Percentiles rank a stretch among this genome's conserved stretches.
Conservation (phyloP, 1,140 invertebrate species). For the Conopomorpha cramerella region DNA sequence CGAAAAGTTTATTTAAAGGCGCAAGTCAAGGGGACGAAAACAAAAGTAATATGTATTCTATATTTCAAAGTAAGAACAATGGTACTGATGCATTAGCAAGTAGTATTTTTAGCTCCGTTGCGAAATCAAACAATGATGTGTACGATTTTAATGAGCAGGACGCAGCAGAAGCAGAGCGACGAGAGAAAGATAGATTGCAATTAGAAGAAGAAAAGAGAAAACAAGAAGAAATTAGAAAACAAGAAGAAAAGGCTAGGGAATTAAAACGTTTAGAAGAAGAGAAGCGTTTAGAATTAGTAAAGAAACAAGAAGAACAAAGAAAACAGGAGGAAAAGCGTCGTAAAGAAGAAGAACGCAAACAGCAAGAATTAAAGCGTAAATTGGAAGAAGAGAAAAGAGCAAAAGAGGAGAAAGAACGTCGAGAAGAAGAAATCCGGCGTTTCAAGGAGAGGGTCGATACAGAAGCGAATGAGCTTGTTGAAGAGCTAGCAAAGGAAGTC, state of each 20-base stretch:
- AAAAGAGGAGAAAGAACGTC: conserved; percentile 24
- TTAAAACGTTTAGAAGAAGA: conserved; percentile 8
- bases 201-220: conserved; percentile 1
- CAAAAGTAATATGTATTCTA: conserved; percentile 19
- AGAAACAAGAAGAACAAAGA: conserved; percentile 22
- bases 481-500: conserved; percentile 43
- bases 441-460: conserved; percentile 41
- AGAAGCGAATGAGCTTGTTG: conserved; percentile 32
- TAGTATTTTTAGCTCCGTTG: conserved; percentile 32
- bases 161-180: conserved; percentile 6
- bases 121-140: conserved; percentile 11
- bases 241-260: conserved; percentile 12
- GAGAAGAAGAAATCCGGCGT: conserved; percentile 36
- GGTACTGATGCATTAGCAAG: conserved; percentile 15
- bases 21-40: conserved; percentile 17
- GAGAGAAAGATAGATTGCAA: background rate
- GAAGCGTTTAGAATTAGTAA: conserved; percentile 17
- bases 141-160: conserved; percentile 31
- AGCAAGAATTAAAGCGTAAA: conserved; percentile 42
- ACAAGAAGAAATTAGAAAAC: conserved; percentile 8
- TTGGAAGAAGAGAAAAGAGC: conserved; percentile 36
- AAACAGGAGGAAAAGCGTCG: conserved; percentile 27
- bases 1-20: conserved; percentile 33
- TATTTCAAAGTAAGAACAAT: conserved; percentile 43
- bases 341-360: conserved; percentile 34